Base-by-base conservation (phyloP, 2,888 invertebrate genomes). In the Pterobdella sp. region DNA sequence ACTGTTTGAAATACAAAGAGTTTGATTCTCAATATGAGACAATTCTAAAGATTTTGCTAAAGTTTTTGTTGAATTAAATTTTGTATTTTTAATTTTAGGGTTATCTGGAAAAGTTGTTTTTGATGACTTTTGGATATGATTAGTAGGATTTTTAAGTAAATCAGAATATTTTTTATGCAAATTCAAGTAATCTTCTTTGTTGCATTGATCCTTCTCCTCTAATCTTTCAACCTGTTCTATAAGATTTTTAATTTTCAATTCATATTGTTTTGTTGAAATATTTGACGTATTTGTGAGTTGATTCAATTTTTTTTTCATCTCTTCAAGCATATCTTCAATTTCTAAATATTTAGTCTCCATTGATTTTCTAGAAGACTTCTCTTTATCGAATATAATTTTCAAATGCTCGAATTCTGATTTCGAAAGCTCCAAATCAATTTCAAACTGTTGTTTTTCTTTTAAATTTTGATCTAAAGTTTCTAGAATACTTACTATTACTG, bases 251-350 rank as follows among this genome's bases (percentile, higher is more conserved):
- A 69, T 34, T 31, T 69, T 69, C 69, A 69, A 42, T 49, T 69
- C 69, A 18, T 32, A 31, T 14, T 56, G 29, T 31, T 49, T 69
- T 26, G 49, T 32, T 14, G 26, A 37, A n/a, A 49, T 32, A 4
- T 69, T 56, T 29, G 69, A 69, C 26, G 37, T 34, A 49, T 29
- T 52, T 69, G 49, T 69, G 35, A 69, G 42, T n/a, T 69, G 49
- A 52, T 69, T 69, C 26, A 69, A 52, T 52, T 56, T 49, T 34
- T 69, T 69, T 42, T 69, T 69, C 22, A 56, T 22, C 32, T 69
- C 69, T 52, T 69, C 69, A 3, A 69, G 14, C 56, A 52, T n/a
- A 49, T 69, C 69, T 69, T 69, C 69, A n/a, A 32, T 69, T 31
- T 69, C 69, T 18, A 69, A 35, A 49, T 32, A 69, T 52, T 69